Evolutionary conservation across 2,113 vertebrate genomes (phyloP).

Genomic region (Ictalurus furcatus): DNA sequence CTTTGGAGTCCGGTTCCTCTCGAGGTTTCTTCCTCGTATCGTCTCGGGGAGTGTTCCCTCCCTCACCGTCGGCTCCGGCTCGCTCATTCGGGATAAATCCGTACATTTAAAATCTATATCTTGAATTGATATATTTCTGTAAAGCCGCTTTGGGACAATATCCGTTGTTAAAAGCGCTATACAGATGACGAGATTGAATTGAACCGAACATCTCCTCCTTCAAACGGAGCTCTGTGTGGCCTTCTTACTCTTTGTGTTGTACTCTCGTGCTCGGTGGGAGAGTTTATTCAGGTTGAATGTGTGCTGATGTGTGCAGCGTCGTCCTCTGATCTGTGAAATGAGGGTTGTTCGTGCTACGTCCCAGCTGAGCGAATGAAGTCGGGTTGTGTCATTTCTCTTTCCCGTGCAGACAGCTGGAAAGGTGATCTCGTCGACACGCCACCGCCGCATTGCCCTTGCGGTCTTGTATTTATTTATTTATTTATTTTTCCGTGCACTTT

Average conservation of each 20-base stretch:
- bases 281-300: slow-evolving; percentile 25
- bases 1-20: too few relatives aligned
- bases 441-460: slow-evolving; percentile 16
- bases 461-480: slow-evolving; percentile 6
- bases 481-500: not conserved
- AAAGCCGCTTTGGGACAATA: too few relatives aligned
- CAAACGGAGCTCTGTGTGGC: not conserved
- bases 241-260: not conserved
- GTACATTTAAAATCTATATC: too few relatives aligned
- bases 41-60: too few relatives aligned
- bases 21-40: not conserved
- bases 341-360: slow-evolving; percentile 28
- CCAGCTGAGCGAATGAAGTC: slow-evolving; percentile 42
- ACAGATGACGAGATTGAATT: too few relatives aligned
- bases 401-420: slow-evolving; percentile 30
- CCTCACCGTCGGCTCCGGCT: too few relatives aligned
- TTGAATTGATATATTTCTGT: too few relatives aligned
- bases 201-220: too few relatives aligned
- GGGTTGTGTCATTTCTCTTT: slow-evolving; percentile 17
- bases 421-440: slow-evolving; percentile 30
- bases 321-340: slow-evolving; percentile 54
- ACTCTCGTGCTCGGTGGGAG: slow-evolving; percentile 8
- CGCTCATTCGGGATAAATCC: too few relatives aligned
- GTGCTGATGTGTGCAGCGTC: slow-evolving; percentile 34
- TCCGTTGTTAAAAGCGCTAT: too few relatives aligned